Base-by-base conservation (phyloP, 2,113 vertebrate genomes). In the Desmodus rotundus region DNA sequence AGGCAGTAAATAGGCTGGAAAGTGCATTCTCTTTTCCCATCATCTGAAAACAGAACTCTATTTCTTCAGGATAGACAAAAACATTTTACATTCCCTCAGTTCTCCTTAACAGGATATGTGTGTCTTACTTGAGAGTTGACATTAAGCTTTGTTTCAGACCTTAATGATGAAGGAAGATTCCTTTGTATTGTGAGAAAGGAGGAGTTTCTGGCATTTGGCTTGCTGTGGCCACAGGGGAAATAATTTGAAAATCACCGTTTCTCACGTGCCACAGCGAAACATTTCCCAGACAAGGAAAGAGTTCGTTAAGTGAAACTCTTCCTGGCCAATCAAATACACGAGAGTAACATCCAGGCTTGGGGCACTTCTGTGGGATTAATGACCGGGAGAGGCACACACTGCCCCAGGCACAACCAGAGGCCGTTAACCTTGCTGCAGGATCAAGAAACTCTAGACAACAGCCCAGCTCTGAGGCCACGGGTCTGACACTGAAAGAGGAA, bases 391-490 rank as follows among this genome's bases (percentile, higher is more conserved):
- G 54, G 70, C 58, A 63, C 28, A 0, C 54, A 89, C 5, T 22
- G 95, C 88, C 92, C 26, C 33, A 65, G 93, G 91, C 76, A 41
- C 41, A 95, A 81, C 95, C 96, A 96, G 96, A 88, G 95, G 86
- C 47, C 65, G 87, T 87, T 96, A 82, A 72, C 77, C 95, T 87
- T 93, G 91, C 80, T 92, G 33, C 33, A 38, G 20, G 80, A 94
- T 94, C 95, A 94, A 96, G 97, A 96, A 97, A 93, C 76, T 91
- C 92, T 56, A 92, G 96, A 92, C 87, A 96, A 88, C 0, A 91
- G 36, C 54, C 83, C 68, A n/a, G 52, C 84, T 95, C 31, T 24
- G 96, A 98, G 73, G 24, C 77, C 89, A 89, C 5, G 73, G 63
- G 54, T 96, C 87, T 95, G 67, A 95, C 24, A 93, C 74, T 50